Percentiles rank a stretch among this genome's conserved stretches.
phyloP scores from a whole-genome alignment of 2,888 invertebrate genomes.

The Malacosoma neustria region DNA sequence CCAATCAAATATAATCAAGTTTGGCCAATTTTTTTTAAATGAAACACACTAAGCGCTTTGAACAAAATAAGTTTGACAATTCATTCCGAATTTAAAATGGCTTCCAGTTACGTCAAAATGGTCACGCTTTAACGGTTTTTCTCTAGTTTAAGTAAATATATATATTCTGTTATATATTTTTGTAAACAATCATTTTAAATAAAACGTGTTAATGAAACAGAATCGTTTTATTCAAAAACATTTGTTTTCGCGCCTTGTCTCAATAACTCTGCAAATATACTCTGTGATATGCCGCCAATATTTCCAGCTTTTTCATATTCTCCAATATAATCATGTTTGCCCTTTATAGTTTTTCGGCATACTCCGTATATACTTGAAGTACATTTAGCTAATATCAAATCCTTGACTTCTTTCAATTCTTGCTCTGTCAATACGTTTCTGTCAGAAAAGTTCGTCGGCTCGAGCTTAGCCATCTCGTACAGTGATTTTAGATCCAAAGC shows the following conservation, averaged over 20 bases:
- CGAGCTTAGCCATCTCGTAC: constrained; percentile 46
- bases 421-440: constrained; percentile 38
- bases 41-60: too few relatives aligned
- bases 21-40: too few relatives aligned
- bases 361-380: constrained; percentile 44
- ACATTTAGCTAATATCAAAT: constrained; percentile 39
- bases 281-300: constrained; percentile 29
- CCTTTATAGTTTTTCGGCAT: constrained; percentile 30
- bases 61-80: too few relatives aligned
- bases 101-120: too few relatives aligned
- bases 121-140: too few relatives aligned
- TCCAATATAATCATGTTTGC: constrained; percentile 6
- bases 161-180: not conserved
- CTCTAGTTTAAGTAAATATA: too few relatives aligned
- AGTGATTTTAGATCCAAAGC: constrained; percentile 39
- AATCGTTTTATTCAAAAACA: constrained; percentile 13
- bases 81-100: too few relatives aligned
- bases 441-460: constrained; percentile 26
- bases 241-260: constrained; percentile 14
- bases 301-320: constrained; percentile 3
- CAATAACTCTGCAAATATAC: constrained; percentile 34
- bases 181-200: not conserved
- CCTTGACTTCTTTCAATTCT: constrained; percentile 44
- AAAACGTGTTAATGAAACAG: not conserved
- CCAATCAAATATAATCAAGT: too few relatives aligned